A percentile compares a stretch with the other conserved stretches of the same genome.
Conservation (phyloP, 2,888 invertebrate genomes). For the Apotomis capreana region DNA sequence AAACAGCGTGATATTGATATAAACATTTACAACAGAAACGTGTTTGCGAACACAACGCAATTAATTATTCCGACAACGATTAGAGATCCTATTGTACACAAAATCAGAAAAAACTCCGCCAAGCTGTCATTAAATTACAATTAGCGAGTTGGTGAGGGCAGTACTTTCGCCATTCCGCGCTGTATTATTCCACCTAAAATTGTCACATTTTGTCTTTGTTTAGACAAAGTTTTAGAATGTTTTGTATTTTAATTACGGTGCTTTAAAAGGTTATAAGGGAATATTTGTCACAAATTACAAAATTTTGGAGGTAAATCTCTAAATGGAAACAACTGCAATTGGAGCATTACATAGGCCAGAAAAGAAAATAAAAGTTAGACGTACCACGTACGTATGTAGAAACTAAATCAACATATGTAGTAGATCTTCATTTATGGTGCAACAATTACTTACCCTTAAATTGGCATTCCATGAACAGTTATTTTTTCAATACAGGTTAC, state of each 20-base stretch:
- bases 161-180: constrained; percentile 48
- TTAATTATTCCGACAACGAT: constrained; percentile 29
- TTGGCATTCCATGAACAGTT: too few species aligned
- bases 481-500: too few species aligned
- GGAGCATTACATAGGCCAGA: too few species aligned
- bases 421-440: too few species aligned
- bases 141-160: constrained; percentile 54
- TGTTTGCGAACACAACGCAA: constrained; percentile 9
- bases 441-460: too few species aligned
- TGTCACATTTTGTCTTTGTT: constrained; percentile 43
- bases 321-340: too few species aligned
- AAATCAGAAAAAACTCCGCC: constrained; percentile 48
- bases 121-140: constrained; percentile 61
- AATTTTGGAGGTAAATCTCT: too few species aligned
- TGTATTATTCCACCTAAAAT: constrained; percentile 44
- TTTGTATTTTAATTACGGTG: constrained; percentile 27
- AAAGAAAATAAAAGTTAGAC: too few species aligned
- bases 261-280: not conserved
- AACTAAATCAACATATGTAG: too few species aligned
- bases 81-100: constrained; percentile 35
- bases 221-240: constrained; percentile 37
- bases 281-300: not conserved
- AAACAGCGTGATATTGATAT: not conserved
- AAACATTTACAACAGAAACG: not conserved
- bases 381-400: too few species aligned